These are phyloP conservation scores for Montifringilla adamsi DNA, from an alignment of 2,113 vertebrate species.

Conservation along the genomic window DNA sequence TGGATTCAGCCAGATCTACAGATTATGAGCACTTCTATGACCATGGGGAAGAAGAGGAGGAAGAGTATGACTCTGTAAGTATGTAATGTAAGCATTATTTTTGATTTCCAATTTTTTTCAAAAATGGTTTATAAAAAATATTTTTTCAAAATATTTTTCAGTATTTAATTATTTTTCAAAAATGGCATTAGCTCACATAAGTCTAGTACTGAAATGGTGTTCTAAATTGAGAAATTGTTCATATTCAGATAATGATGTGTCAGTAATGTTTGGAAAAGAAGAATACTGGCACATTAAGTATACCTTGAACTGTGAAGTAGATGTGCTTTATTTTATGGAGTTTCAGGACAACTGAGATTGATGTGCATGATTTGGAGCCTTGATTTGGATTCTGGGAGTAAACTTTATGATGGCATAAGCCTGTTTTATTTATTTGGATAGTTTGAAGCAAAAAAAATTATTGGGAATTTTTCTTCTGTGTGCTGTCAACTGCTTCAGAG, in stretches of 20 bases:
- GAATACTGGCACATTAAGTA: background rate
- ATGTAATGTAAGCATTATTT: background rate
- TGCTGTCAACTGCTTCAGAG: background rate
- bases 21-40: conserved; percentile 81
- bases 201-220: background rate
- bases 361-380: background rate
- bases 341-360: background rate
- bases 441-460: background rate
- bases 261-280: background rate
- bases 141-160: background rate
- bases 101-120: background rate
- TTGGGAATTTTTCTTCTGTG: background rate
- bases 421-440: background rate
- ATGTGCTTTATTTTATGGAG: background rate
- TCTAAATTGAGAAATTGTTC: background rate
- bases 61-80: conserved; percentile 88
- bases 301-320: background rate
- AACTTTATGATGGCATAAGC: background rate
- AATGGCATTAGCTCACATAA: background rate
- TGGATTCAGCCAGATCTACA: conserved; percentile 73
- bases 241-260: background rate
- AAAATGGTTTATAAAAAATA: background rate
- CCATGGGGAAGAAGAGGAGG: conserved; percentile 84
- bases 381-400: background rate
- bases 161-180: background rate